Evolutionary conservation across 1,140 invertebrate species (phyloP).

Genomic region (Zaprionus gabonicus): DNA sequence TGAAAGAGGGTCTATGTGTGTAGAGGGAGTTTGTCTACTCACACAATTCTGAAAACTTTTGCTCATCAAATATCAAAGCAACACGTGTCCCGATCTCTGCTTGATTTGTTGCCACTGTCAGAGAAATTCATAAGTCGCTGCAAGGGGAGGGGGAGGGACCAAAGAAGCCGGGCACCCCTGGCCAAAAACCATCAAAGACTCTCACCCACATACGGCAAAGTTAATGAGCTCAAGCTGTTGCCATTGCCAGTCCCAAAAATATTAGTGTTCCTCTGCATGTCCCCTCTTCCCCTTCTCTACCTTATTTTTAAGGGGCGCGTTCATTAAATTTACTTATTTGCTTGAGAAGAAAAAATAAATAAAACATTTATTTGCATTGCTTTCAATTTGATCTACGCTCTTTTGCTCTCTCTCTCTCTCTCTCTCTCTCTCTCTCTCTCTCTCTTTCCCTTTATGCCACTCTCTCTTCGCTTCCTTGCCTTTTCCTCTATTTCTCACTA

Average conservation of each 20-base stretch:
- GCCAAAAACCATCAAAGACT: constrained; percentile 35
- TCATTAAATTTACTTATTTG: constrained; percentile 52
- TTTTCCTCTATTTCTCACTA: neutral
- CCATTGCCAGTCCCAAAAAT: constrained; percentile 23
- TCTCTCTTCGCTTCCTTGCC: neutral
- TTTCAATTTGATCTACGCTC: neutral
- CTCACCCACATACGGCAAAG: constrained; percentile 29
- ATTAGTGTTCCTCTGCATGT: neutral
- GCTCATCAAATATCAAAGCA: constrained; percentile 80
- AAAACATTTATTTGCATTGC: constrained; percentile 40
- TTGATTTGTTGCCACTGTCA: constrained; percentile 45
- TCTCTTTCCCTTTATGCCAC: neutral
- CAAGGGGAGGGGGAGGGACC: too few relatives aligned
- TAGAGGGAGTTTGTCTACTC: neutral
- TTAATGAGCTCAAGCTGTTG: constrained; percentile 60
- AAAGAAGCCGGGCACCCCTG: neutral
- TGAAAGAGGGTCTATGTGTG: neutral
- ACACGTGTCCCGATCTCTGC: constrained; percentile 63
- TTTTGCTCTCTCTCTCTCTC: neutral
- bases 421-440: neutral
- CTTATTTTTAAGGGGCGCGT: neutral
- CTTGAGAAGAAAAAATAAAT: neutral
- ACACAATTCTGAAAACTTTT: constrained; percentile 46
- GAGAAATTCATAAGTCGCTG: constrained; percentile 15
- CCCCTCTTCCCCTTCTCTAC: neutral